phyloP scores from a whole-genome alignment of 2,113 vertebrate species.

The Salvator merianae region DNA sequence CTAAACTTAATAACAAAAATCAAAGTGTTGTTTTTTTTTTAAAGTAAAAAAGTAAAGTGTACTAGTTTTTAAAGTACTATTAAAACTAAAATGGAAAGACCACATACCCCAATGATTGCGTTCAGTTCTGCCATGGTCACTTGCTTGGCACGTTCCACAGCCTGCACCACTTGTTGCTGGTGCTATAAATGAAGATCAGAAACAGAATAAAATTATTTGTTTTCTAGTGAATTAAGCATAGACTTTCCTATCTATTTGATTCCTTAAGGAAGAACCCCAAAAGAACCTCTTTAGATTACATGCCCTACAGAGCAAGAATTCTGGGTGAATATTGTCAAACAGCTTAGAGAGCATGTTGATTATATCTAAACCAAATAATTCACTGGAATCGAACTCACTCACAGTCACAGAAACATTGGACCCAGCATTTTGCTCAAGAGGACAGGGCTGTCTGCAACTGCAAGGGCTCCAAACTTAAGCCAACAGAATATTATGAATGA shows the following conservation, averaged over 20 bases:
- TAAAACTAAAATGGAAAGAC: conserved; percentile 88
- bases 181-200: conserved; percentile 86
- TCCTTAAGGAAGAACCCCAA: conserved; percentile 25
- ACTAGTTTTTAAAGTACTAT: conserved; percentile 75
- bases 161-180: conserved; percentile 97
- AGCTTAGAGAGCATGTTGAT: not conserved
- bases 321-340: conserved; percentile 1
- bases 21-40: too few species aligned
- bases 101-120: conserved; percentile 98
- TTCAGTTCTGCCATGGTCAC: conserved; percentile 99
- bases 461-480: not conserved
- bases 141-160: conserved; percentile 97
- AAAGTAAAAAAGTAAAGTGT: conserved; percentile 61
- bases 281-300: conserved; percentile 50
- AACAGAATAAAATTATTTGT: conserved; percentile 78
- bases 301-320: conserved; percentile 20
- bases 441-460: not conserved
- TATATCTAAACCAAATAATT: conserved; percentile 19
- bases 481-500: not conserved
- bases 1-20: conserved; percentile 35
- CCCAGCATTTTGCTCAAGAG: conserved; percentile 23
- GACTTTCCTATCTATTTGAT: conserved; percentile 52
- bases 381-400: conserved; percentile 31
- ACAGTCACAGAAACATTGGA: not conserved
- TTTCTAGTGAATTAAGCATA: conserved; percentile 70